A percentile compares a stretch with the other conserved stretches of the same genome.
These are phyloP conservation scores for Regulus satrapa DNA, from an alignment of 2,113 vertebrate species.

Conservation along the genomic window DNA sequence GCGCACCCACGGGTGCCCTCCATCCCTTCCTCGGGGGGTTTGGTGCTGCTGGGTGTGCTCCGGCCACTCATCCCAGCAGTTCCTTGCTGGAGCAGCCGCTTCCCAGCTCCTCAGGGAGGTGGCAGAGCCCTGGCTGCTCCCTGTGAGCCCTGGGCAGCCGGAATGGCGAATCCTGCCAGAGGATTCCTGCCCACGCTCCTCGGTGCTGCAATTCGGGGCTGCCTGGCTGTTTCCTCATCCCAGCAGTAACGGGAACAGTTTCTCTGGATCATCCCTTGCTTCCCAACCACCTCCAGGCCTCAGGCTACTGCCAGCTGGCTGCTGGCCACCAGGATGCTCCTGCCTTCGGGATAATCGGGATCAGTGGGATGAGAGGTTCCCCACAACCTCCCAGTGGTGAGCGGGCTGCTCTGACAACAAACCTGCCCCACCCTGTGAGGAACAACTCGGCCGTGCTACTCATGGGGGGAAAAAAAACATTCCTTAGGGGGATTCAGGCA, in stretches of 20 bases:
- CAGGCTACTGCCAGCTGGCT: neutral
- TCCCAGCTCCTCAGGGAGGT: neutral
- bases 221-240: neutral
- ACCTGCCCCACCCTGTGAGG: neutral
- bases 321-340: neutral
- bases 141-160: accelerated
- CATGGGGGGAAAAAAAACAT: neutral
- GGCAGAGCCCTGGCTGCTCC: neutral
- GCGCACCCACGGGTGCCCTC: neutral
- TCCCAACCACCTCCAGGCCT: no score
- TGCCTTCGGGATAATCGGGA: neutral
- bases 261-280: neutral
- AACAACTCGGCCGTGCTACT: accelerated
- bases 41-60: neutral
- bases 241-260: neutral
- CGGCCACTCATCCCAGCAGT: neutral
- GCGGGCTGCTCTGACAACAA: neutral
- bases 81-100: neutral
- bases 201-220: accelerated
- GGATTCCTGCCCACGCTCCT: neutral
- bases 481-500: neutral
- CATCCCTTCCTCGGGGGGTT: neutral
- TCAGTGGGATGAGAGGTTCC: neutral
- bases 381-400: accelerated
- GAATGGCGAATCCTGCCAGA: neutral